Evolutionary conservation across 2,888 invertebrate genomes (phyloP), one percentile per base, ranked within the genome.

Genomic region (Steinernema hermaphroditum): DNA sequence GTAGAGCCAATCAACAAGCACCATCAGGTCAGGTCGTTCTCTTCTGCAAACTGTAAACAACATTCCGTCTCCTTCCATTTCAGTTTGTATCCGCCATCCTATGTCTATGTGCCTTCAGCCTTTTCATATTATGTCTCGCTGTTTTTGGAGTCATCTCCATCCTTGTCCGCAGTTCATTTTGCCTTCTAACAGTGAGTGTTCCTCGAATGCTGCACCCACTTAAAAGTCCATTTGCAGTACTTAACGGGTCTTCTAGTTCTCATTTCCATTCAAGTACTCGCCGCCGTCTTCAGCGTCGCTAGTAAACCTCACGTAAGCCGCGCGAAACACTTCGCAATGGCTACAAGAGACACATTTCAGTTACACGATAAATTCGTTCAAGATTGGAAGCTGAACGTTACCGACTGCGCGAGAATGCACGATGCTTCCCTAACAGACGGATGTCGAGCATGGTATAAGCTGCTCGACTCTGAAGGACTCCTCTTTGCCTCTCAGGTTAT

Each of bases 271-370:
- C 62, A 62, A 62, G 62, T 62, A n/a, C 62, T 62, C 4, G 34
- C 32, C 29, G 62, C 62, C 62, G 32, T 62, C 62, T 62, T 62
- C 62, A 62, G 62, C 32, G 62, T 62, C 32, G 62, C 62, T 32
- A 62, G 62, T 32, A 62, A 62, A 62, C 9, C 62, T 32, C 62
- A 62, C 34, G 62, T 62, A 62, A 62, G 62, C 62, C 37, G 16
- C 4, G 27, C 54, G 54, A 2, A 27, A 19, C 22, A 14, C 8
- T 4, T 24, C 54, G 22, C 4, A 14, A 46, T 14, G n/a, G 50
- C 19, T 16, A 22, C 19, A 9, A 22, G n/a, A 2, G 12, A 2
- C 6, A 4, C 32, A 8, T 62, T 62, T 62, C 54, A 62, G 62
- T 32, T 62, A 4, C 62, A 62, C 32, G 62, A 62, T 2, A 62